Base-by-base conservation (phyloP, 2,113 vertebrate species). In the Delphinapterus leucas region DNA sequence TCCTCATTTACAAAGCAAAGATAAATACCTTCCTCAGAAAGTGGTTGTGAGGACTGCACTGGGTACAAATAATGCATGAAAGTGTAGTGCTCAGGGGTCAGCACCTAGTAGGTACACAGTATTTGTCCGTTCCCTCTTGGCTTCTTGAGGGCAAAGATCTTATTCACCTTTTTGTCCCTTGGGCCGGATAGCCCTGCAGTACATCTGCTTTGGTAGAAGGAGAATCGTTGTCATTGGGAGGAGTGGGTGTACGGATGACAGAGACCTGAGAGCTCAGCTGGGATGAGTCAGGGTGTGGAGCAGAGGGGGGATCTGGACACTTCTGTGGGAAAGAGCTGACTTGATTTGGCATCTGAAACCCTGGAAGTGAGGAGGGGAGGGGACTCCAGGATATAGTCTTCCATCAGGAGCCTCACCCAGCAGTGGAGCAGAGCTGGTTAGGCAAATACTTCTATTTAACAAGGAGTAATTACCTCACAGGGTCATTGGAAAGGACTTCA, bases 391-490 rank as follows among this genome's bases (percentile, higher is more conserved):
- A 8, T 61, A 33, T 20, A 38, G 0, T 28, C 85, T 21, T 41
- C 55, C 25, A 17, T 55, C 14, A 4, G 9, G 41, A 65, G 20
- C 76, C 41, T 92, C 0, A 0, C 60, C 60, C 63, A 38, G 36
- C 9, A 33, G 14, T 12, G 41, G 6, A 9, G 38, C 67, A 63
- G 20, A 77, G 60, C 28, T n/a, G 2, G 41, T 94, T 83, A 96
- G 85, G 73, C 88, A 96, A 88, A 94, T 60, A 85, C 36, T 84
- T 77, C 47, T 60, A 6, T 74, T 93, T 55, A 70, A 84, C 38
- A 49, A 84, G 49, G 73, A 68, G 38, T 70, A 13, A 76, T 84
- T 25, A 60, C 80, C 12, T 95, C 81, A 31, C 17, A 65, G 93
- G 47, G 53, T 41, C 49, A 33, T 23, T 55, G 21, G 63, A 47